A percentile compares a stretch with the other conserved stretches of the same genome.
Evolutionary conservation across 2,797 vertebrate genomes (phyloP).

Genomic region (Trichosurus vulpecula): DNA sequence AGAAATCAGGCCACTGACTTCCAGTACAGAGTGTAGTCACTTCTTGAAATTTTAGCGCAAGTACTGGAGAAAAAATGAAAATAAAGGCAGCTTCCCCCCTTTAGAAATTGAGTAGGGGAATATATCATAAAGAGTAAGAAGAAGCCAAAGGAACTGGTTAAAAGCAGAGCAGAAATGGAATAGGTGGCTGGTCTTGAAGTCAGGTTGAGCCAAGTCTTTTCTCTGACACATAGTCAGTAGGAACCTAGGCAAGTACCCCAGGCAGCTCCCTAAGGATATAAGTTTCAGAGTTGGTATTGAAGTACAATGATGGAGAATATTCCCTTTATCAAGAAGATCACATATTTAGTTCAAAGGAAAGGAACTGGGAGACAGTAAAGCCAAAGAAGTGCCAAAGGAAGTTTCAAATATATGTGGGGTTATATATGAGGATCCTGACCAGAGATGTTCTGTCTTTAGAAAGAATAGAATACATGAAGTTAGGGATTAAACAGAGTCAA

Average conservation of each 20-base stretch:
- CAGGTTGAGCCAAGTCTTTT: background rate
- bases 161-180: background rate
- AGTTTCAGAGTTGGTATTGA: background rate
- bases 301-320: background rate
- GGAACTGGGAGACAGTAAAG: background rate
- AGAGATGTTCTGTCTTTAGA: background rate
- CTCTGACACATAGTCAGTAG: background rate
- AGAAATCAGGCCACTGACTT: background rate
- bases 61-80: background rate
- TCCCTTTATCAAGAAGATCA: background rate
- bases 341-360: background rate
- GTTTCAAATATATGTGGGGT: background rate
- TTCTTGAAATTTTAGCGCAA: background rate
- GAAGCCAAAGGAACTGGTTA: background rate
- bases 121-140: background rate
- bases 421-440: background rate
- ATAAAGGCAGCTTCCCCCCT: background rate
- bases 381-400: background rate
- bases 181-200: background rate
- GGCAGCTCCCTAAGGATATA: background rate
- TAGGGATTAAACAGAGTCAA: background rate
- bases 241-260: background rate
- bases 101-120: background rate
- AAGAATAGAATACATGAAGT: background rate
- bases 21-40: background rate